Evolutionary conservation across 2,113 vertebrate genomes (phyloP).

Genomic region (Prionailurus viverrinus): DNA sequence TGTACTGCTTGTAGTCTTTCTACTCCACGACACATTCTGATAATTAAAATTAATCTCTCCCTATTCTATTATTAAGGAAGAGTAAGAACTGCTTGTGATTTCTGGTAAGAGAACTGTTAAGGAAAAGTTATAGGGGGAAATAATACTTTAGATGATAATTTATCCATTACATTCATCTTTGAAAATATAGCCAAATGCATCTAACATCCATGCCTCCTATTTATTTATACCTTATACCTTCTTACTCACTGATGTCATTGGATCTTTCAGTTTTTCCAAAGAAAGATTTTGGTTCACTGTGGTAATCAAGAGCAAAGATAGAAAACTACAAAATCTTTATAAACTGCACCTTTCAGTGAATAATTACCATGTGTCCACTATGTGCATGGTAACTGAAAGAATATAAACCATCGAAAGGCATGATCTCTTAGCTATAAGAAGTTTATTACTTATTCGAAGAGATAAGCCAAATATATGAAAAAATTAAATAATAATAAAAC

Average conservation of each 20-base stretch:
- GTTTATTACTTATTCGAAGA: neutral
- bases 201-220: neutral
- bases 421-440: neutral
- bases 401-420: neutral
- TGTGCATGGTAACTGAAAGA: neutral
- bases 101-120: neutral
- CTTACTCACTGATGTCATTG: neutral
- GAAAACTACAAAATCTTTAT: neutral
- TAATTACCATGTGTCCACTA: neutral
- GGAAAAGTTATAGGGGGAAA: neutral
- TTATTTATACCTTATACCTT: neutral
- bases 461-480: neutral
- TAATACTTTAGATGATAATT: neutral
- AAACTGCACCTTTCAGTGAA: neutral
- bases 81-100: neutral
- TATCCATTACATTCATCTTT: neutral
- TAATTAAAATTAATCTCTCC: neutral
- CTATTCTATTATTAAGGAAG: neutral
- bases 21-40: neutral
- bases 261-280: constrained; percentile 5
- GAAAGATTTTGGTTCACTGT: neutral
- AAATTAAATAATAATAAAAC: constrained; percentile 23
- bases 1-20: neutral
- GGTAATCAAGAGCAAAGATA: neutral
- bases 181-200: neutral